phyloP scores from a whole-genome alignment of 2,888 invertebrate genomes.

The Epirrhoe alternata region DNA sequence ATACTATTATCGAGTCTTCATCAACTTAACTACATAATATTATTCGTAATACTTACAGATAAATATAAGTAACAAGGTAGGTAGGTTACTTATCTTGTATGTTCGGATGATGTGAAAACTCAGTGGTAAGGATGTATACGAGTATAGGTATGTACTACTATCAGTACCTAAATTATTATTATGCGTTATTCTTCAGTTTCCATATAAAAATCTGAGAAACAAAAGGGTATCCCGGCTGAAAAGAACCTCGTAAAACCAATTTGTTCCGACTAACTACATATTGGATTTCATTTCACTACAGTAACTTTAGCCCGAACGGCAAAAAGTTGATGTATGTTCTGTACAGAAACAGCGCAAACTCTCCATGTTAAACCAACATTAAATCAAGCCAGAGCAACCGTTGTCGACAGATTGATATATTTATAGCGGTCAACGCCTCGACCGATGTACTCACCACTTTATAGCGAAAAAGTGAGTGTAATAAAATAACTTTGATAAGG shows the following conservation, averaged over 20 bases:
- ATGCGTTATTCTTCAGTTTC: not conserved
- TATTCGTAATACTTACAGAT: too few relatives aligned
- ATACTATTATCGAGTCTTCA: too few relatives aligned
- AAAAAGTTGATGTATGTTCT: constrained; percentile 4
- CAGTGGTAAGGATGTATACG: not conserved
- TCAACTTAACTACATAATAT: too few relatives aligned
- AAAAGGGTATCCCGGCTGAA: not conserved
- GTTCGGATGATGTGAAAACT: not conserved
- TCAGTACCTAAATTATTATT: too few relatives aligned
- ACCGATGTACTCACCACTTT: constrained; percentile 32
- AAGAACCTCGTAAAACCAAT: not conserved
- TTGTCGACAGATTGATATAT: constrained; percentile 36
- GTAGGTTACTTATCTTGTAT: too few relatives aligned
- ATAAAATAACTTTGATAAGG: constrained; percentile 38
- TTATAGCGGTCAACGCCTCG: constrained; percentile 39
- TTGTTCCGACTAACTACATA: constrained; percentile 2
- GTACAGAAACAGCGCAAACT: constrained; percentile 1
- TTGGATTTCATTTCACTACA: not conserved
- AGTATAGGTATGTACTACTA: too few relatives aligned
- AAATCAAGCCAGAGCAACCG: constrained; percentile 27
- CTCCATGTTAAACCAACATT: constrained; percentile 25
- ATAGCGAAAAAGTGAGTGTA: constrained; percentile 34
- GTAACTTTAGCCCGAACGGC: not conserved
- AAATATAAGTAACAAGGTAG: too few relatives aligned
- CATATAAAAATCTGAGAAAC: not conserved